Evolutionary conservation across 2,797 vertebrate genomes (phyloP), one percentile per base, ranked within the genome.

Genomic region (Cetoscarus ocellatus): DNA sequence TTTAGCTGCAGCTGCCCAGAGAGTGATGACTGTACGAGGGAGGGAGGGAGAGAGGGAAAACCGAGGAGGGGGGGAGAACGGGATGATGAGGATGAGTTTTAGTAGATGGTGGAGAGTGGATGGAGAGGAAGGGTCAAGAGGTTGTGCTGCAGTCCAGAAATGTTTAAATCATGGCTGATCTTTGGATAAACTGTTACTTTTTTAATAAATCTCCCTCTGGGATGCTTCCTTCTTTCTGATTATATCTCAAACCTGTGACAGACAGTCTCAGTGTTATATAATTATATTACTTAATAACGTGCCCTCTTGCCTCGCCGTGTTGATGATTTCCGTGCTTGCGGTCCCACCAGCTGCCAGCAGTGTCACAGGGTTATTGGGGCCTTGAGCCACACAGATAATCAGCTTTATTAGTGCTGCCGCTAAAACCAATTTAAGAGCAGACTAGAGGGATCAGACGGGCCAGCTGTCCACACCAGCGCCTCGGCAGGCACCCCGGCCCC

Each of bases 351-450:
- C 95, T 96, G 95, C 94, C 94, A 90, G 92, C 35, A 83, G 90
- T 94, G 93, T 93, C 92, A 94, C 90, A 92, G 94, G 95, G 95
- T 95, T 94, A 95, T 92, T 94, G 93, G 94, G 94, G 95, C 94
- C 92, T 95, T 92, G 91, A 95, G 94, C 95, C 94, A 93, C 90
- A 91, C 93, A 93, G 94, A 94, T 97, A 96, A 97, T 98, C 96
- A 97, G 96, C 96, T 97, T 97, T 96, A 95, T 96, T 96, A 96
- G 94, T 93, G 92, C 94, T 91, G 89, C 86, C 93, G 93, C 95
- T 97, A 96, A 97, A 96, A 95, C 96, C 96, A 96, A 95, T 96
- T 96, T 96, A 95, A 94, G 91, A 95, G 94, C 95, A 96, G 96
- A 96, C 96, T 88, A 94, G 92, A 86, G 93, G 96, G 96, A 97